Base-by-base conservation (phyloP, 2,888 invertebrate species). In the Oegoconia quadripuncta region DNA sequence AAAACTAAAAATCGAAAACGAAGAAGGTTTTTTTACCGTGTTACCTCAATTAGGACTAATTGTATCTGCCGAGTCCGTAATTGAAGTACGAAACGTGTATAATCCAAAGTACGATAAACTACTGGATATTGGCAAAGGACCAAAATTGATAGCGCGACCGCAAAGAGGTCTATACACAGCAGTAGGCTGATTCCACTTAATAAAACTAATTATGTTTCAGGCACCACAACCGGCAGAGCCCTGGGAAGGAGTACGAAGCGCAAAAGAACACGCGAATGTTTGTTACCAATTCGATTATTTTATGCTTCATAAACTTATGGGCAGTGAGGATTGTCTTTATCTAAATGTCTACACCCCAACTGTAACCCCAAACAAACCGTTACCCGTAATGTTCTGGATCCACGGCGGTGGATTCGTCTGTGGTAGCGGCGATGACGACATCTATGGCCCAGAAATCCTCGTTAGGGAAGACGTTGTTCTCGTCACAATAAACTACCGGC, bases 321-420 rank as follows among this genome's bases (percentile, higher is more conserved):
- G 77, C 2, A 62, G 55, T 28, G 77, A 77, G 48, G 74, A 77
- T 42, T 75, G 75, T 32, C 52, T 77, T 2, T 74, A 67, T 42
- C 57, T 77, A 3, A 77, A 77, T 37, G 59, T 77, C 1, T 75
- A 76, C 35, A 55, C 74, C 0, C 70, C 72, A 5, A 46, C 55
- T n/a, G 2, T 67, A 0, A 54, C 48, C 3, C 62, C 71, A 3
- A 9, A 26, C 0, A 30, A 48, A 27, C 57, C 56, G 1, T 34
- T 61, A 0, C 67, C 73, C 0, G 73, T 75, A 8, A 74, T 75
- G 68, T 46, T 74, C 9, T 74, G 46, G 37, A 66, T 73, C 7
- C 69, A 65, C 18, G 67, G 69, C 3, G 67, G 68, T 3, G 66
- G 48, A 0, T 61, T 64, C 33, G 16, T 35, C 2, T 48, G 48